These are phyloP conservation scores for Chrysodeixis includens DNA, from an alignment of 2,888 invertebrate species.

Conservation along the genomic window DNA sequence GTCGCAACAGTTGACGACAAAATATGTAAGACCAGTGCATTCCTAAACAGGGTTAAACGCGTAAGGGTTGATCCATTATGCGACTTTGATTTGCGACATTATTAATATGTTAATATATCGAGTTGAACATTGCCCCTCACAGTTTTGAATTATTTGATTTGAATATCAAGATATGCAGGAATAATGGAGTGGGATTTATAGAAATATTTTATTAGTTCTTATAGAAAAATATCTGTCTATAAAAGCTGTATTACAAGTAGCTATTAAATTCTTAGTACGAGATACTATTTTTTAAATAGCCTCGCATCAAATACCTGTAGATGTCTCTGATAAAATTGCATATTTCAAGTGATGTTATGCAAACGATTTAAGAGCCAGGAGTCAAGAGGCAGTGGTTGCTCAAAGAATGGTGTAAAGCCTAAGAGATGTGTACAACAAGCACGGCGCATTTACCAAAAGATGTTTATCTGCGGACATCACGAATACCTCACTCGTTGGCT, in stretches of 20 bases:
- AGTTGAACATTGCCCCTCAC: slow-evolving; percentile 18
- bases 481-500: slow-evolving; percentile 44
- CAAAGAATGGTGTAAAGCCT: slow-evolving; percentile 10
- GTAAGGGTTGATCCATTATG: slow-evolving; percentile 55
- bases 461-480: slow-evolving; percentile 43
- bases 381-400: slow-evolving; percentile 17
- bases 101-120: slow-evolving; percentile 64
- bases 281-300: too few relatives aligned
- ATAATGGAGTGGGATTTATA: background rate
- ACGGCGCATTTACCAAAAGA: slow-evolving; percentile 19
- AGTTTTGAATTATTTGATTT: slow-evolving; percentile 8
- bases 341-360: slow-evolving; percentile 13
- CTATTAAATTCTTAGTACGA: too few relatives aligned
- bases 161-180: slow-evolving; percentile 2
- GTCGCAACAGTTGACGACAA: slow-evolving; percentile 60
- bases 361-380: slow-evolving; percentile 33
- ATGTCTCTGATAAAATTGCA: background rate
- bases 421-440: slow-evolving; percentile 34
- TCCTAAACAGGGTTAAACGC: slow-evolving; percentile 67
- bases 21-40: slow-evolving; percentile 64
- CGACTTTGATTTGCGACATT: slow-evolving; percentile 63
- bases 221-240: background rate
- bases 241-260: background rate
- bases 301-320: too few relatives aligned
- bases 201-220: background rate